Conservation (phyloP, 2,888 invertebrate genomes). For the Chloromyia formosa region DNA sequence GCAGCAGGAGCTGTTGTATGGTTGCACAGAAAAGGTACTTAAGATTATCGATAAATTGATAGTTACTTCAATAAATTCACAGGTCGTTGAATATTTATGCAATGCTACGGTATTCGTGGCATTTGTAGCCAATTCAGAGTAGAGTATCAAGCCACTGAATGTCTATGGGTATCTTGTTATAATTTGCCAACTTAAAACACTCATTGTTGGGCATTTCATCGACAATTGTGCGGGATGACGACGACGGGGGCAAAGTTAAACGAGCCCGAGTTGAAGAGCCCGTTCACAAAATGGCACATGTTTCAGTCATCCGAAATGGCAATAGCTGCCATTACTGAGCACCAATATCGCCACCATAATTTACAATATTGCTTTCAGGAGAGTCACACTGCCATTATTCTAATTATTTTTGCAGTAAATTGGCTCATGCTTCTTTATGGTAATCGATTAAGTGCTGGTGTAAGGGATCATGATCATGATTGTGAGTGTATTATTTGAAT, state of each 20-base stretch:
- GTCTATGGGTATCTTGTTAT: constrained; percentile 1
- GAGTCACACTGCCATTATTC: neutral
- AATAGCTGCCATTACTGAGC: constrained; percentile 4
- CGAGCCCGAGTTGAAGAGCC: too few relatives aligned
- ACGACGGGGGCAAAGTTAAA: too few relatives aligned
- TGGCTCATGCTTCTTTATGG: too few relatives aligned
- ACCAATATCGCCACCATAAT: neutral
- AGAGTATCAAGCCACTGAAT: neutral
- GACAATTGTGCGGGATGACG: neutral
- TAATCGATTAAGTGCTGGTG: too few relatives aligned
- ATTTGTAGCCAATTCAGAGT: constrained; percentile 35
- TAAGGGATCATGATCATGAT: too few relatives aligned
- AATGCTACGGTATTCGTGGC: constrained; percentile 29
- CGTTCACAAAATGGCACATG: constrained; percentile 10
- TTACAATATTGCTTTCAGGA: neutral
- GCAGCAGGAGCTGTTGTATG: constrained; percentile 26
- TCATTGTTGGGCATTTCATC: constrained; percentile 23
- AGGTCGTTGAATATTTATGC: constrained; percentile 40
- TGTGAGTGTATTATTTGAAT: too few relatives aligned
- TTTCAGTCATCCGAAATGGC: constrained; percentile 15
- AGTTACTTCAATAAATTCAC: constrained; percentile 40
- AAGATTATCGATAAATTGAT: constrained; percentile 41
- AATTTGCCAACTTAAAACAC: constrained; percentile 30
- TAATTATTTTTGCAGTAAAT: neutral
- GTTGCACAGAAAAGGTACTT: constrained; percentile 34